Base-by-base conservation (phyloP, 2,113 vertebrate genomes). In the Galemys pyrenaicus region DNA sequence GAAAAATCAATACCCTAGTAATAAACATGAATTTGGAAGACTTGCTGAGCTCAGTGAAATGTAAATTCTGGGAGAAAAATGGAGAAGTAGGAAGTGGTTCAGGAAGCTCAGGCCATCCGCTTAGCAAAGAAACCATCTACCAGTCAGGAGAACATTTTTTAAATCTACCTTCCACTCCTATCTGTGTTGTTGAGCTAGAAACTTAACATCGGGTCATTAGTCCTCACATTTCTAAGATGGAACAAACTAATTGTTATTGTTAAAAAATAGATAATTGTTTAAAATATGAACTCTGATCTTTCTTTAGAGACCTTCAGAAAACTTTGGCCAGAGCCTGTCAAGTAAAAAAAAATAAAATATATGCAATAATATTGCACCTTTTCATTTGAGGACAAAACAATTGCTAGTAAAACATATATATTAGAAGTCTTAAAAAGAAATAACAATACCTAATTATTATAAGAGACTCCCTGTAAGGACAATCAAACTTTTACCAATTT, bases 111-210 rank as follows among this genome's bases (percentile, higher is more conserved):
- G 30, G 28, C 49, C 64, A 71, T 74, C 39, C 49, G 30, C 30
- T 37, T 35, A 85, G 37, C 11, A 35, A 64, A 78, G 44, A 78
- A 49, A 60, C 22, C 49, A 11, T 4, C 0, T 68, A 73, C 13
- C 24, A 37, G 35, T 37, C 64, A 89, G 67, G 19, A 89, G 26
- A 92, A 26, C 28, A 10, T 64, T 56, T 68, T 85, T 92, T 44
- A 51, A 83, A 79, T 51, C 1, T 20, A 35, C 44, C 12, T 86
- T 12, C 60, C 30, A 3, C n/a, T 88, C 91, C 62, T 49, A 41
- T 93, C 30, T 88, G 68, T 73, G 56, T 77, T 70, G 95, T 86
- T 85, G 49, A 95, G 51, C 30, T 82, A 62, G 32, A 73, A 49
- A 60, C n/a, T 87, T 92, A 77, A 39, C 12, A 67, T 67, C 32